These are phyloP conservation scores for Leptinotarsa lineolata DNA, from an alignment of 1,140 invertebrate species.

Conservation along the genomic window DNA sequence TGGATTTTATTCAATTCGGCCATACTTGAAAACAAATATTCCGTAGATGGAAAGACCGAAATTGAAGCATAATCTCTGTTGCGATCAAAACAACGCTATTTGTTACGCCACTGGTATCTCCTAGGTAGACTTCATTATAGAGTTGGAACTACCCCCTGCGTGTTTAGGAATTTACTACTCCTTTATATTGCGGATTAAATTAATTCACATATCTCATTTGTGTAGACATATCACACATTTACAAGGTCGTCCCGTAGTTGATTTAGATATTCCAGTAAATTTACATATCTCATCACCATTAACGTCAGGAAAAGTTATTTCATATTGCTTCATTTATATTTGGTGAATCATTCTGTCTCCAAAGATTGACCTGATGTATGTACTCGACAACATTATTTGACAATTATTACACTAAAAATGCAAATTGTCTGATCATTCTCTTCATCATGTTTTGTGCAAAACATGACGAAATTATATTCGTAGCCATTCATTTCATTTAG, in stretches of 20 bases:
- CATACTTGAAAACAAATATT: too few relatives aligned
- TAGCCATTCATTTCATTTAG: too few relatives aligned
- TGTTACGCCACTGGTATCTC: constrained; percentile 13
- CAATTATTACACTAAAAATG: too few relatives aligned
- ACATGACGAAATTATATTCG: too few relatives aligned
- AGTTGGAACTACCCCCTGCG: constrained; percentile 29
- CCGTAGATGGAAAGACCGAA: too few relatives aligned
- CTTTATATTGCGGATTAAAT: constrained; percentile 42
- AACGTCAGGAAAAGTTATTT: constrained; percentile 36
- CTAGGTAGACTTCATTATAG: background rate
- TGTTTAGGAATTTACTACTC: constrained; percentile 36
- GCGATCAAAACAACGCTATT: too few relatives aligned
- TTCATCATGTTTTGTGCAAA: too few relatives aligned
- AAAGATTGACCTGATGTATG: too few relatives aligned
- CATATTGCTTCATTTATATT: constrained; percentile 33
- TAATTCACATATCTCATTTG: constrained; percentile 40
- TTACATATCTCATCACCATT: constrained; percentile 44
- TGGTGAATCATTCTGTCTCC: background rate
- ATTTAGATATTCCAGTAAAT: constrained; percentile 37
- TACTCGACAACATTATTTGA: too few relatives aligned
- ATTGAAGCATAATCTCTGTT: too few relatives aligned
- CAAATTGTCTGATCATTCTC: too few relatives aligned
- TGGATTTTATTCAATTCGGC: too few relatives aligned
- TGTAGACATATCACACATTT: constrained; percentile 40
- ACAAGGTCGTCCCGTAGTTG: constrained; percentile 9